A percentile compares a stretch with the other conserved stretches of the same genome.
Conservation (phyloP, 2,888 invertebrate species). For the Scelioninae gen. 2 region DNA sequence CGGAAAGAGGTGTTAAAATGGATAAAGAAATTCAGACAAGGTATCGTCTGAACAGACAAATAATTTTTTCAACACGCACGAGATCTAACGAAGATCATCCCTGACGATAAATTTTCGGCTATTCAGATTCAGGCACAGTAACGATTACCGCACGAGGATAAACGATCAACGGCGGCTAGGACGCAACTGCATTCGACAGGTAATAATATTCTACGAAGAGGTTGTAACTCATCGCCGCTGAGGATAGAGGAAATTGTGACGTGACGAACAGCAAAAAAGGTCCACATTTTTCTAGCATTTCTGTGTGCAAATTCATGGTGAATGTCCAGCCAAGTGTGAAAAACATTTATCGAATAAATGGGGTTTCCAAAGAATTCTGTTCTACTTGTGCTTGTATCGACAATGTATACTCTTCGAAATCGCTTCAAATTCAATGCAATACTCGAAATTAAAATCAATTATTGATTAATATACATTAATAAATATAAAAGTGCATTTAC, state of each 20-base stretch:
- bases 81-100: constrained; percentile 27
- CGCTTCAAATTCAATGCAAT: too few species aligned
- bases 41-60: too few species aligned
- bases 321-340: constrained; percentile 23
- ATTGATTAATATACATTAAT: too few species aligned
- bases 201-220: constrained; percentile 70
- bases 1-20: too few species aligned
- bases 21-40: too few species aligned
- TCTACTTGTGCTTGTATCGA: background rate
- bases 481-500: too few species aligned
- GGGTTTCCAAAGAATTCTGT: constrained; percentile 14
- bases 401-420: too few species aligned
- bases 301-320: constrained; percentile 46
- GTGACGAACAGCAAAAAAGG: constrained; percentile 64
- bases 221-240: constrained; percentile 70
- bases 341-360: constrained; percentile 34
- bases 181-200: constrained; percentile 70
- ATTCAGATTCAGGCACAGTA: constrained; percentile 58
- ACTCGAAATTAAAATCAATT: too few species aligned
- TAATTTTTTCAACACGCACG: constrained; percentile 48
- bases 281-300: constrained; percentile 38
- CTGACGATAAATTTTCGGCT: constrained; percentile 59
- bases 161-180: constrained; percentile 67
- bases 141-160: constrained; percentile 70
- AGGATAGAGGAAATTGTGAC: constrained; percentile 66